Conservation (phyloP, 2,113 vertebrate species). For the Hiodon alosoides region DNA sequence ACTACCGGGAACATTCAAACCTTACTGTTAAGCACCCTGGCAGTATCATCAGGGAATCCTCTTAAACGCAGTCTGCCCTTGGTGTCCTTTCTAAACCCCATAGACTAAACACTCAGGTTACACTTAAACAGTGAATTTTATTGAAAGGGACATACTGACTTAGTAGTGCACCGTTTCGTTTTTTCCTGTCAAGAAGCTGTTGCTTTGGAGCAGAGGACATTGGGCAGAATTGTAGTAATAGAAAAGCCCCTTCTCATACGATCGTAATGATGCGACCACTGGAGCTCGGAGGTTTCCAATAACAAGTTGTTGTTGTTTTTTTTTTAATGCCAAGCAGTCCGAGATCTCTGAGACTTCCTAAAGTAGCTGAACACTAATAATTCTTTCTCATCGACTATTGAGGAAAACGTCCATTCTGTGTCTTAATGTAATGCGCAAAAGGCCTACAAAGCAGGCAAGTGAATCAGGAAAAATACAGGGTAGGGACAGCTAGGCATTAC, state of each 20-base stretch:
- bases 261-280: background rate
- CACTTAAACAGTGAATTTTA: background rate
- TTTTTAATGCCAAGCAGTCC: too few relatives aligned
- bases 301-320: too few relatives aligned
- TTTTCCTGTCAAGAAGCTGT: background rate
- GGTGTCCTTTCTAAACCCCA: background rate
- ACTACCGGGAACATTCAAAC: background rate
- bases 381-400: too few relatives aligned
- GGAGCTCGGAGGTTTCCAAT: background rate
- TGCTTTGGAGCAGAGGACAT: too few relatives aligned
- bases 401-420: background rate
- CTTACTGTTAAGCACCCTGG: background rate
- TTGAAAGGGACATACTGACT: background rate
- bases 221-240: too few relatives aligned
- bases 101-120: slow-evolving; percentile 6
- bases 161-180: background rate
- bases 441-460: background rate
- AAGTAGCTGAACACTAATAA: too few relatives aligned
- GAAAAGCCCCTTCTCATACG: too few relatives aligned
- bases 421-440: background rate
- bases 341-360: too few relatives aligned
- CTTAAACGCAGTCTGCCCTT: background rate
- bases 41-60: background rate
- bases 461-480: background rate
- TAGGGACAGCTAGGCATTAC: slow-evolving; percentile 9